Conservation (phyloP, 1,140 invertebrate genomes). For the Anoplolepis gracilipes region DNA sequence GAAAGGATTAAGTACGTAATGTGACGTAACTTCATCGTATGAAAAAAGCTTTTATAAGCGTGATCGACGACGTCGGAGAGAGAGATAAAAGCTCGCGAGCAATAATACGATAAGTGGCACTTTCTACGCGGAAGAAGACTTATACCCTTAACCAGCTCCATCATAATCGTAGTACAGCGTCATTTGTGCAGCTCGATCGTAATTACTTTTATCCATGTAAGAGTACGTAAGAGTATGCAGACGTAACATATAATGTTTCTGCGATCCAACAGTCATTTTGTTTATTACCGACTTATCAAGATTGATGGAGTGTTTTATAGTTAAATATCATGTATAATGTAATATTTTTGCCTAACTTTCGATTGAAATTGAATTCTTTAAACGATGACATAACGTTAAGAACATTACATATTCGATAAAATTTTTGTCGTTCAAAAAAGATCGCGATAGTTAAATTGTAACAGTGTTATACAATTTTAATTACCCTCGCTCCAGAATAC, state of each 20-base stretch:
- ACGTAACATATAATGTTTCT: background rate
- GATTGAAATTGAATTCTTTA: background rate
- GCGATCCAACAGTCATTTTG: background rate
- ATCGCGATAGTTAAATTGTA: background rate
- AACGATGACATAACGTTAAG: background rate
- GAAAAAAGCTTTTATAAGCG: slow-evolving; percentile 20
- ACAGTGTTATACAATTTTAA: slow-evolving; percentile 30
- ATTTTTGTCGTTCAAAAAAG: background rate
- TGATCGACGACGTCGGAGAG: background rate
- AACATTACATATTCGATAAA: slow-evolving; percentile 8
- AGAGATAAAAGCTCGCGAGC: slow-evolving; percentile 44
- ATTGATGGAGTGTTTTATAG: background rate
- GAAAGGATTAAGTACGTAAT: background rate
- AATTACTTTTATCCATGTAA: slow-evolving; percentile 14
- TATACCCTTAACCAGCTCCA: slow-evolving; percentile 34
- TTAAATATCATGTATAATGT: background rate
- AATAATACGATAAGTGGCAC: slow-evolving; percentile 67
- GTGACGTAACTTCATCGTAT: slow-evolving; percentile 24
- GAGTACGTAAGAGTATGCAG: background rate
- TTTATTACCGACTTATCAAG: background rate
- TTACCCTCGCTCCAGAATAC: background rate
- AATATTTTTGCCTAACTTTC: background rate
- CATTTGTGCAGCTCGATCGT: slow-evolving; percentile 8
- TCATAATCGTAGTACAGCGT: background rate
- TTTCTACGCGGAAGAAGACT: slow-evolving; percentile 79